These are phyloP conservation scores for Microplitis demolitor DNA, from an alignment of 1,140 invertebrate genomes.

Conservation along the genomic window DNA sequence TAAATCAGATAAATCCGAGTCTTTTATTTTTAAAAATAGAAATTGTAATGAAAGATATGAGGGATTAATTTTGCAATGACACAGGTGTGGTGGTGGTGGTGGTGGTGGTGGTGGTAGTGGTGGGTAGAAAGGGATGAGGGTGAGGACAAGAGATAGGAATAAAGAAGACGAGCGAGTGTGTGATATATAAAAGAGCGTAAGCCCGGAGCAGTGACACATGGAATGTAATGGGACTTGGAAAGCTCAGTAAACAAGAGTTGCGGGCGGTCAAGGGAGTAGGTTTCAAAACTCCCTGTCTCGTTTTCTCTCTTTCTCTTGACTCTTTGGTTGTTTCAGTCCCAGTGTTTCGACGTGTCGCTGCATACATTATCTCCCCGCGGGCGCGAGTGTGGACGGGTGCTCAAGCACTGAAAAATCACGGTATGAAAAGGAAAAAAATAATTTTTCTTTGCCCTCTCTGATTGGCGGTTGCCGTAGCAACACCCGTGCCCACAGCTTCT, in stretches of 20 bases:
- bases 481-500: constrained; percentile 56
- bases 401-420: constrained; percentile 33
- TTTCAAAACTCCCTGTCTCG: constrained; percentile 20
- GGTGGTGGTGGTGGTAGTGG: no score
- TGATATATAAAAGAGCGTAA: no score
- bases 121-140: no score
- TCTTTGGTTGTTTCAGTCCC: not conserved
- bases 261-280: constrained; percentile 19
- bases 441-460: constrained; percentile 59
- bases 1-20: no score
- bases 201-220: no score
- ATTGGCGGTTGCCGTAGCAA: constrained; percentile 64
- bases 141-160: no score
- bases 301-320: no score
- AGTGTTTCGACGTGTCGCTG: constrained; percentile 56
- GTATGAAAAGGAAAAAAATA: constrained; percentile 41
- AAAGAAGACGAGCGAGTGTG: no score
- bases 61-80: no score
- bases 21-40: no score
- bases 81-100: no score
- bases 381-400: constrained; percentile 25
- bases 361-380: constrained; percentile 57
- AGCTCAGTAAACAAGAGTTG: not conserved
- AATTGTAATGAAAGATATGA: no score
- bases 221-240: constrained; percentile 29